A percentile compares a stretch with the other conserved stretches of the same genome.
Conservation (phyloP, 2,888 invertebrate species). For the Xestia xanthographa region DNA sequence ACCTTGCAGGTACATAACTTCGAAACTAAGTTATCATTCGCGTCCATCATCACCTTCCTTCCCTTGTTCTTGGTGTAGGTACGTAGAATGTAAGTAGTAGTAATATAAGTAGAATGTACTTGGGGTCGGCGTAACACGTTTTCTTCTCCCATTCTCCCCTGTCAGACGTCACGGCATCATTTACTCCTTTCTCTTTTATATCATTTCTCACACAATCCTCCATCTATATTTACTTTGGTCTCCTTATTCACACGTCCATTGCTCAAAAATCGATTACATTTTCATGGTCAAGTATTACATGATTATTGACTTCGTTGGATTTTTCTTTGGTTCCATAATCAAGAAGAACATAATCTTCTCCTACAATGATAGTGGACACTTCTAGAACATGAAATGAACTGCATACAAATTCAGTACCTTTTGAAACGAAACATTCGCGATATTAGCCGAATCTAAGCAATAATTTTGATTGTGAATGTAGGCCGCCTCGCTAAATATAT, state of each 20-base stretch:
- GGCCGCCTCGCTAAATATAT: conserved; percentile 40
- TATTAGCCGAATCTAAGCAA: conserved; percentile 46
- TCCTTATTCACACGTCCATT: background rate
- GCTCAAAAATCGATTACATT: background rate
- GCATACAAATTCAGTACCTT: conserved; percentile 4
- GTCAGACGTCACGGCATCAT: too few species aligned
- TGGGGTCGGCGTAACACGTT: too few species aligned
- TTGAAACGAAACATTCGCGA: conserved; percentile 10
- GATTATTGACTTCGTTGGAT: background rate
- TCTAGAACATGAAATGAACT: background rate
- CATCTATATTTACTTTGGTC: too few species aligned
- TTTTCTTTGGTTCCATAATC: background rate
- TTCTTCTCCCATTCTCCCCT: too few species aligned
- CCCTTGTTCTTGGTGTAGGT: too few species aligned
- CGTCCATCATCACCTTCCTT: too few species aligned
- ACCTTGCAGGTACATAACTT: too few species aligned
- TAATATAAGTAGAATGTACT: too few species aligned
- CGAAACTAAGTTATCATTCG: background rate
- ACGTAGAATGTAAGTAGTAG: too few species aligned
- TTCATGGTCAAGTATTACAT: background rate
- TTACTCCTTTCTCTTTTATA: too few species aligned
- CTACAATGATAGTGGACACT: background rate
- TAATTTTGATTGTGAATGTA: conserved; percentile 55
- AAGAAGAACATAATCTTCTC: background rate
- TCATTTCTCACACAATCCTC: too few species aligned